Conservation (phyloP, 1,140 invertebrate species). For the Drosophila kepulauana region DNA sequence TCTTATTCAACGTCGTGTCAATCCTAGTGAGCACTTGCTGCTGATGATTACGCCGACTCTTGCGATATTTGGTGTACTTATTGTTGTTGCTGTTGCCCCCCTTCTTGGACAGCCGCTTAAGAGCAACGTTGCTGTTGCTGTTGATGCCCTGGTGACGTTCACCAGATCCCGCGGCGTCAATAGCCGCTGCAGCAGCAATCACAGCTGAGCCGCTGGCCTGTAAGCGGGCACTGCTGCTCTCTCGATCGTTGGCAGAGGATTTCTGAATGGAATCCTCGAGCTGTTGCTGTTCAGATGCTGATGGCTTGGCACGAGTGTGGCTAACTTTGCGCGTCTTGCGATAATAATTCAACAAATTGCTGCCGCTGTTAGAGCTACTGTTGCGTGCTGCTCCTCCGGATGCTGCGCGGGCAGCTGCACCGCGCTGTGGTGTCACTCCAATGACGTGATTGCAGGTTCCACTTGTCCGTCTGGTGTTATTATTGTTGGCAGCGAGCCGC, state of each 20-base stretch:
- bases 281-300: slow-evolving; percentile 24
- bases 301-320: slow-evolving; percentile 60
- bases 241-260: slow-evolving; percentile 14
- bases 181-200: slow-evolving; percentile 54
- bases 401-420: slow-evolving; percentile 42
- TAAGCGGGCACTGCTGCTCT: slow-evolving; percentile 45
- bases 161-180: slow-evolving; percentile 43
- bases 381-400: slow-evolving; percentile 39
- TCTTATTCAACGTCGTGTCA: slow-evolving; percentile 19
- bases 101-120: slow-evolving; percentile 43
- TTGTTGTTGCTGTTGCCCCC: slow-evolving; percentile 27
- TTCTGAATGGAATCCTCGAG: slow-evolving; percentile 13
- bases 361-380: slow-evolving; percentile 38
- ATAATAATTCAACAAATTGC: slow-evolving; percentile 81
- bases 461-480: slow-evolving; percentile 23
- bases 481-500: slow-evolving; percentile 38
- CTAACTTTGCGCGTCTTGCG: slow-evolving; percentile 81
- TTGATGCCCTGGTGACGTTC: slow-evolving; percentile 19
- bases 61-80: slow-evolving; percentile 64
- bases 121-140: slow-evolving; percentile 12
- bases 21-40: slow-evolving; percentile 42
- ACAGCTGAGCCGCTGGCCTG: slow-evolving; percentile 50
- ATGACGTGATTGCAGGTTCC: slow-evolving; percentile 39
- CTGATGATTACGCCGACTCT: slow-evolving; percentile 61
- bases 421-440: slow-evolving; percentile 54